Evolutionary conservation across 2,797 vertebrate species (phyloP).

Genomic region (Toxotes lorentzi): DNA sequence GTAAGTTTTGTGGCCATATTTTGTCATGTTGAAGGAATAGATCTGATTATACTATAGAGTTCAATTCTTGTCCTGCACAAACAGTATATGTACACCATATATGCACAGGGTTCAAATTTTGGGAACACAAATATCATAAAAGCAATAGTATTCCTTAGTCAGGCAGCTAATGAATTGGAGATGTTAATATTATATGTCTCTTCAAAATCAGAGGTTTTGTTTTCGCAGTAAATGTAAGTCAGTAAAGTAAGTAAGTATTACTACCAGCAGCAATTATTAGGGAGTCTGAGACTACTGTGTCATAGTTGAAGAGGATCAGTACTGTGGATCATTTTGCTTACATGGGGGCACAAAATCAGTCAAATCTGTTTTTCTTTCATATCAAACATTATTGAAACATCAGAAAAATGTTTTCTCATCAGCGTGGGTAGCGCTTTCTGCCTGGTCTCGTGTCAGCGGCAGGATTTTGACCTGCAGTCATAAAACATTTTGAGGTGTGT

Average conservation of each 20-base stretch:
- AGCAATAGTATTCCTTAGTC: neutral
- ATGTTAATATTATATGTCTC: neutral
- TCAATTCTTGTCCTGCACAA: neutral
- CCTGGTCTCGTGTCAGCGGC: conserved; percentile 18
- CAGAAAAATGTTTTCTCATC: conserved; percentile 34
- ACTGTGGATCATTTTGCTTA: conserved; percentile 38
- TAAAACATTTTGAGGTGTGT: conserved; percentile 29
- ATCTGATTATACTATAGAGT: neutral
- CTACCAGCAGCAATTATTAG: too few species aligned
- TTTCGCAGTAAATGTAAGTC: neutral
- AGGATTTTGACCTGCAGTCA: conserved; percentile 53
- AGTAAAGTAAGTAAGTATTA: neutral
- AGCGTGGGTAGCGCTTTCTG: conserved; percentile 15
- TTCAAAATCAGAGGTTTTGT: neutral
- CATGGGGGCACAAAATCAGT: conserved; percentile 37
- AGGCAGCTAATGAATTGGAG: neutral
- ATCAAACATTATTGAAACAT: conserved; percentile 18
- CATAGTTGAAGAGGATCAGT: conserved; percentile 48
- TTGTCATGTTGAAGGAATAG: neutral
- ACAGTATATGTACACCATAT: too few species aligned
- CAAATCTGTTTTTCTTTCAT: conserved; percentile 39
- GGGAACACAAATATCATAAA: neutral
- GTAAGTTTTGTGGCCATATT: neutral
- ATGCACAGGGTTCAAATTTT: neutral
- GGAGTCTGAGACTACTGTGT: neutral